Conservation (phyloP, 2,113 vertebrate genomes). For the Anas platyrhynchos region DNA sequence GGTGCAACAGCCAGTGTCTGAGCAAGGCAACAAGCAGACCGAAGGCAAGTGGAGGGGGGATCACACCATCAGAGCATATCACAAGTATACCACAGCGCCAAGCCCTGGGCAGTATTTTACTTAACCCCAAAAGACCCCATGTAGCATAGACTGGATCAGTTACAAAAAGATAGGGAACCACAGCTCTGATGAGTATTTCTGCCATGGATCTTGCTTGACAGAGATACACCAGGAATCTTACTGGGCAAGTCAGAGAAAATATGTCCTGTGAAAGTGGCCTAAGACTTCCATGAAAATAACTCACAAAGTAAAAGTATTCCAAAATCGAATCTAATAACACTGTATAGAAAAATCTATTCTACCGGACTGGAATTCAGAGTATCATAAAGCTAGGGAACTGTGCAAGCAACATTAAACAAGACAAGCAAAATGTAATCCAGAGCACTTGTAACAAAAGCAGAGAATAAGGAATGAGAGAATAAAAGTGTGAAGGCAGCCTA, state of each 20-base stretch:
- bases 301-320: conserved; percentile 68
- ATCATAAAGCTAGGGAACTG: conserved; percentile 68
- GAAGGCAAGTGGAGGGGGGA: too few species aligned
- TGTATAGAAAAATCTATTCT: conserved; percentile 74
- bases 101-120: neutral
- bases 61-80: too few species aligned
- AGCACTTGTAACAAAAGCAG: conserved; percentile 59
- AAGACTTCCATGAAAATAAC: conserved; percentile 65
- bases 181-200: neutral
- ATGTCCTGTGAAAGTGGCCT: conserved; percentile 46
- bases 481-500: conserved; percentile 63
- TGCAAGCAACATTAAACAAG: conserved; percentile 65
- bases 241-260: conserved; percentile 45
- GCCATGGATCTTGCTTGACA: neutral
- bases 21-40: too few species aligned
- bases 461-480: conserved; percentile 67
- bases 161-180: neutral
- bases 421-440: conserved; percentile 60
- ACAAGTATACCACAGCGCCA: accelerated
- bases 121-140: neutral
- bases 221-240: neutral
- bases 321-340: conserved; percentile 78
- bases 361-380: conserved; percentile 66
- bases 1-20: too few species aligned
- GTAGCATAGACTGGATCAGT: neutral